These are phyloP conservation scores for Barbus barbus DNA, from an alignment of 2,113 vertebrate species.

Conservation along the genomic window DNA sequence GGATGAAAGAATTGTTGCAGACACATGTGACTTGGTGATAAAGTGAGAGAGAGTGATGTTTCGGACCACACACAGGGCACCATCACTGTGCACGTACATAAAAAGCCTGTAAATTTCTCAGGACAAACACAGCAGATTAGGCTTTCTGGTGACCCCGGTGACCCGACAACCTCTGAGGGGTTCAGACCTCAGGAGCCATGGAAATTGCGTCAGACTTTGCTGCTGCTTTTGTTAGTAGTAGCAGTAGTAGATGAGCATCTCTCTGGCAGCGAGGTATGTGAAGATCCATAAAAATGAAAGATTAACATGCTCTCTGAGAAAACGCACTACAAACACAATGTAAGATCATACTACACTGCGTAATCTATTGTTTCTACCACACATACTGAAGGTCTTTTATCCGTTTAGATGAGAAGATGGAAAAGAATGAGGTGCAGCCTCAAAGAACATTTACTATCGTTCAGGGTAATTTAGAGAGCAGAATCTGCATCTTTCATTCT, in stretches of 20 bases:
- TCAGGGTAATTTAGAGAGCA: constrained; percentile 32
- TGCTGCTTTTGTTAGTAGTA: constrained; percentile 52
- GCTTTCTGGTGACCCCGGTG: constrained; percentile 44
- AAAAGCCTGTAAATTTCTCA: constrained; percentile 60
- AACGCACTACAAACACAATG: neutral
- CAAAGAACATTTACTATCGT: constrained; percentile 11
- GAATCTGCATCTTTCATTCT: constrained; percentile 20
- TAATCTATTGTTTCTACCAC: constrained; percentile 10
- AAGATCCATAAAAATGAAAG: constrained; percentile 37
- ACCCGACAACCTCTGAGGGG: constrained; percentile 49
- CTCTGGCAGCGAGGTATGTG: constrained; percentile 4
- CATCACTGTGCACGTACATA: constrained; percentile 50
- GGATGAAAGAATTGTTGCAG: constrained; percentile 36
- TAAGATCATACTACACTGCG: neutral
- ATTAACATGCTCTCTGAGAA: neutral
- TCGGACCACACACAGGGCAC: constrained; percentile 67
- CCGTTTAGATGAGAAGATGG: constrained; percentile 8
- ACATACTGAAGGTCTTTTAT: neutral
- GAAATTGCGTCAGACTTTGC: constrained; percentile 17
- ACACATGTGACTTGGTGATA: constrained; percentile 25
- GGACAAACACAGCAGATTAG: constrained; percentile 53
- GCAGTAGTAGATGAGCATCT: neutral
- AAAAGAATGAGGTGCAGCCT: neutral
- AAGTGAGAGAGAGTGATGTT: constrained; percentile 1
- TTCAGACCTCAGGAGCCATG: constrained; percentile 57